Conservation (phyloP, 2,888 invertebrate species). For the Strigamia crassipes region DNA sequence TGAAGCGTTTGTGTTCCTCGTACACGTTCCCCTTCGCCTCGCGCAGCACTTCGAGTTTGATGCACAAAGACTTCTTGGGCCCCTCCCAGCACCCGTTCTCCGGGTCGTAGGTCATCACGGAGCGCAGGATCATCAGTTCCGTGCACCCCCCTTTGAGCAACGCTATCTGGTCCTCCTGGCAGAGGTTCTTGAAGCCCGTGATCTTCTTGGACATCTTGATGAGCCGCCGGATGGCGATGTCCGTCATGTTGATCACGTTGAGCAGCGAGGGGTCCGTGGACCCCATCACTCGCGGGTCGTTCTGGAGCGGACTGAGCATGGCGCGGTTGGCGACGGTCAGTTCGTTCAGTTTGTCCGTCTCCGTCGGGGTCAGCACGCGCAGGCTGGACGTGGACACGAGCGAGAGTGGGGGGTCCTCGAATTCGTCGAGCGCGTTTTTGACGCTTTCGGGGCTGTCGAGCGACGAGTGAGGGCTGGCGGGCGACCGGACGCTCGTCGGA, state of each 20-base stretch:
- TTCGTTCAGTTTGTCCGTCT: constrained; percentile 81
- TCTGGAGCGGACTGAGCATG: constrained; percentile 79
- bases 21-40: constrained; percentile 88
- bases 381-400: constrained; percentile 56
- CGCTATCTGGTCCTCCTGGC: constrained; percentile 89
- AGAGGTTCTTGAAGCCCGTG: constrained; percentile 85
- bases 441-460: constrained; percentile 81
- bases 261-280: constrained; percentile 65
- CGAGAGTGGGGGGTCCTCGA: constrained; percentile 56
- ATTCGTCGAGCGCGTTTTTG: constrained; percentile 75
- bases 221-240: constrained; percentile 82
- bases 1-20: constrained; percentile 81
- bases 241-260: constrained; percentile 86
- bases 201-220: constrained; percentile 67
- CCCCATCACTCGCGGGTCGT: constrained; percentile 64
- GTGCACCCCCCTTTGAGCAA: constrained; percentile 91
- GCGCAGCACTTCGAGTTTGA: constrained; percentile 87
- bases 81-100: constrained; percentile 90
- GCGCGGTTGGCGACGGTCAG: constrained; percentile 84
- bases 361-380: constrained; percentile 76
- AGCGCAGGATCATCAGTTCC: constrained; percentile 93
- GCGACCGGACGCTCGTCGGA: neutral
- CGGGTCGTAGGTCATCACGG: constrained; percentile 88
- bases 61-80: constrained; percentile 61
- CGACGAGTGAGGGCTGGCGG: neutral